Evolutionary conservation across 1,140 invertebrate genomes (phyloP).

Genomic region (Aphelinus certus): DNA sequence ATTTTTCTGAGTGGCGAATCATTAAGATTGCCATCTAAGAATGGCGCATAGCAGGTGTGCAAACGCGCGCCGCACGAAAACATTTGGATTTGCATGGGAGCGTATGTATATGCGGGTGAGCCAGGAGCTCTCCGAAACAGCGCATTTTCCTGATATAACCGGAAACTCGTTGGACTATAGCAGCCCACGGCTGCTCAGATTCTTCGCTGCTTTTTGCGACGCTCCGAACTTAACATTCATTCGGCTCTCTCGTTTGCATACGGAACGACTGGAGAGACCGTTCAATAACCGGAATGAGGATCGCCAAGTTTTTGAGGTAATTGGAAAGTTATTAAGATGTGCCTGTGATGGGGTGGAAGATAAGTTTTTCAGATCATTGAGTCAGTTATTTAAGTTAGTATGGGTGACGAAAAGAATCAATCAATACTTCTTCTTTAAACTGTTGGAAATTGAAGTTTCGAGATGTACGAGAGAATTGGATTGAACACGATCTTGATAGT

Average conservation of each 20-base stretch:
- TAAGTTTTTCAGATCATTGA: no score
- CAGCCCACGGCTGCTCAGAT: not conserved
- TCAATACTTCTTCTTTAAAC: no score
- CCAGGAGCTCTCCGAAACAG: constrained; percentile 13
- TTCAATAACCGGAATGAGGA: no score
- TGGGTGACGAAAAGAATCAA: no score
- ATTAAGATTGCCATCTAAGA: constrained; percentile 13
- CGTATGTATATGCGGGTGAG: no score
- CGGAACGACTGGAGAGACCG: not conserved
- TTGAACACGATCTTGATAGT: no score
- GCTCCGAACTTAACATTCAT: not conserved
- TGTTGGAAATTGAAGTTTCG: no score
- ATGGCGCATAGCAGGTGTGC: not conserved
- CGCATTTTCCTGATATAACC: constrained; percentile 12
- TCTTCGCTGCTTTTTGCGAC: constrained; percentile 3
- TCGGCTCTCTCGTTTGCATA: not conserved
- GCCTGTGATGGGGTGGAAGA: no score
- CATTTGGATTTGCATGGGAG: constrained; percentile 17
- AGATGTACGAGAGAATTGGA: no score
- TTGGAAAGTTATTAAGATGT: no score
- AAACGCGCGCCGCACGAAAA: constrained; percentile 1
- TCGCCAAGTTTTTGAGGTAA: no score
- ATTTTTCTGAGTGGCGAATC: not conserved
- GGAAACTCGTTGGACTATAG: constrained; percentile 9
- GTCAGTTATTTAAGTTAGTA: no score